phyloP scores from a whole-genome alignment of 2,888 invertebrate species.

The Rhogogaster chlorosoma region DNA sequence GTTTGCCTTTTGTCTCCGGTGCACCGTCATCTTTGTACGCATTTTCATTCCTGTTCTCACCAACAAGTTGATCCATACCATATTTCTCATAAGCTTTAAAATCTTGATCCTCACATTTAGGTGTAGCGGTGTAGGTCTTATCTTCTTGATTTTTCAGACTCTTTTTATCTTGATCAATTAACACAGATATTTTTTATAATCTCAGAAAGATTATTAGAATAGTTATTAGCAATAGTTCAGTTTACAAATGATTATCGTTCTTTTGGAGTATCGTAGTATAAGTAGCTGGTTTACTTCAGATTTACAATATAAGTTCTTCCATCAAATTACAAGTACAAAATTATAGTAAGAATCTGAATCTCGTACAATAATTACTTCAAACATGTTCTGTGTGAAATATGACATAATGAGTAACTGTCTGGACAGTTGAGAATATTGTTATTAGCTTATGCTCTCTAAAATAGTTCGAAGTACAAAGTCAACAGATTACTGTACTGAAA shows the following conservation, averaged over 20 bases:
- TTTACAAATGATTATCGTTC: not conserved
- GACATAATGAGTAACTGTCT: not conserved
- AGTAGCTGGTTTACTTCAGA: slow-evolving; percentile 16
- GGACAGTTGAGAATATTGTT: not conserved
- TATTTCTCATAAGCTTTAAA: not conserved
- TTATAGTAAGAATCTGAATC: not conserved
- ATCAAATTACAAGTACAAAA: slow-evolving; percentile 25
- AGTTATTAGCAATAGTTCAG: not conserved
- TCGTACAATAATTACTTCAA: slow-evolving; percentile 27
- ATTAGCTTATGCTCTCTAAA: not conserved
- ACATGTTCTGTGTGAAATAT: not conserved
- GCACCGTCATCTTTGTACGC: not conserved
- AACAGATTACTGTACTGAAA: not conserved
- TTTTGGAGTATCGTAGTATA: not conserved
- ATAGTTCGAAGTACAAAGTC: not conserved
- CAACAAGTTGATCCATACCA: not conserved
- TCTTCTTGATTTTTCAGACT: not conserved
- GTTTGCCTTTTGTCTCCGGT: not conserved
- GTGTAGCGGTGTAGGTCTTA: not conserved
- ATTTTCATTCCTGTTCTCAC: not conserved
- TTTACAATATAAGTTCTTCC: not conserved
- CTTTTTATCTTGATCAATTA: not conserved
- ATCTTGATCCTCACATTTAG: slow-evolving; percentile 10
- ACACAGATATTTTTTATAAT: not conserved
- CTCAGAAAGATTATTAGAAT: not conserved